Base-by-base conservation (phyloP, 1,140 invertebrate genomes). In the Limonius californicus region DNA sequence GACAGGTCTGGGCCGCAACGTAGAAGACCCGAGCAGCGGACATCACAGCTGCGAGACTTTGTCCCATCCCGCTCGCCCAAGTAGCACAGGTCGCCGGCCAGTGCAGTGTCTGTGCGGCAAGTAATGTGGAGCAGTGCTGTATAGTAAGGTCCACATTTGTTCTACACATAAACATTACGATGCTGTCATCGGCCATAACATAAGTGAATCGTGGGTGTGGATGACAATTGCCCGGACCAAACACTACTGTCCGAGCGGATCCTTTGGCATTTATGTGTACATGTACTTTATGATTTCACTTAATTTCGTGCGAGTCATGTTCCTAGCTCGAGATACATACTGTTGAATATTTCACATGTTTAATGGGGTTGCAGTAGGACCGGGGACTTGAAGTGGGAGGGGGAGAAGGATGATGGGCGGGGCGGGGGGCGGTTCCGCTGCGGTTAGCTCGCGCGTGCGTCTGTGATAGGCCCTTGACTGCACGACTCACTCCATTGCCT, bases 271-370 rank as follows among this genome's bases (percentile, higher is more conserved):
- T 70, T 70, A 70, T 62, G 67, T 69, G 64, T 70, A 63, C 54
- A 60, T 65, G 63, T 61, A 61, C 59, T 21, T 64, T 68, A 61
- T 65, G 50, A 65, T 69, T 68, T 71, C 70, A 71, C 68, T 68
- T 69, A 65, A 67, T 64, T 62, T 69, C 57, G 70, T 68, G 70
- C 68, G 68, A 71, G 66, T 71, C 70, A 70, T 71, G 70, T 71
- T 71, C 70, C 70, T 71, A 71, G 64, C 68, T 65, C 68, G 64
- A 70, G 61, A 66, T 62, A 64, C 60, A 67, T 63, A 67, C 62
- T 67, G 58, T 67, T 61, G 60, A 50, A 50, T n/a, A n/a, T 50
- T 45, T 21, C 19, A 43, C 45, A 58, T 47, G 39, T 50, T 58
- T 27, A 59, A 57, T 42, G 18, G 39, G 35, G 43, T 69, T 65